Base-by-base conservation (phyloP, 2,113 vertebrate genomes). In the Felis catus region DNA sequence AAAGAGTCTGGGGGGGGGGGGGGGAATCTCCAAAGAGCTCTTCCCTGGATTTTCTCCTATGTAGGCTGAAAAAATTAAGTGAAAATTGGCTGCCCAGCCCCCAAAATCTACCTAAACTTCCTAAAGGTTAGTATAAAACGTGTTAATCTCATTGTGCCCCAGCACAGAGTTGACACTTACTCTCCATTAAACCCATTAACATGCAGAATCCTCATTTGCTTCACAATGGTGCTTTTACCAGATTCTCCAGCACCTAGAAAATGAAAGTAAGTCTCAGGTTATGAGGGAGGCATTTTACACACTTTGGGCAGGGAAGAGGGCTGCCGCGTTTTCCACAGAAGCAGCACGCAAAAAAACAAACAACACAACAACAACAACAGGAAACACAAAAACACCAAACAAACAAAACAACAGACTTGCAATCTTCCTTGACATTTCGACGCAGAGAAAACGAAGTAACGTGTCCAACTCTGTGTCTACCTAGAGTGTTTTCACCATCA, bases 151-250 rank as follows among this genome's bases (percentile, higher is more conserved):
- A n/a, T 53, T 25, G 11, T 2, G 84, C 65, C 90, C 80, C 27
- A 14, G 74, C 94, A 33, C 89, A 41, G 97, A 79, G 36, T 97
- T 97, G 96, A 98, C 97, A 99, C 99, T 99, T 99, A 99, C 99
- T 99, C 99, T 99, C 99, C 99, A 99, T 99, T 99, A 99, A 99
- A 99, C 98, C 99, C 99, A 97, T 99, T 99, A 98, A 99, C 99
- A 97, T 99, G 99, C 91, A 99, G 99, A 98, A 99, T 99, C 98
- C 99, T 99, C 99, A 99, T 99, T 97, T 99, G 99, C 98, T 99
- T 99, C 95, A 99, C 99, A 98, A 99, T 99, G 98, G 99, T 99
- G 99, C 99, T 99, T 99, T 99, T 99, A 98, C 99, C 99, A n/a
- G 99, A 99, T 98, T 99, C 99, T 97, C 99, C 99, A 98, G 99